phyloP scores from a whole-genome alignment of 2,888 invertebrate genomes.

The Lissocephala sabroskyi region DNA sequence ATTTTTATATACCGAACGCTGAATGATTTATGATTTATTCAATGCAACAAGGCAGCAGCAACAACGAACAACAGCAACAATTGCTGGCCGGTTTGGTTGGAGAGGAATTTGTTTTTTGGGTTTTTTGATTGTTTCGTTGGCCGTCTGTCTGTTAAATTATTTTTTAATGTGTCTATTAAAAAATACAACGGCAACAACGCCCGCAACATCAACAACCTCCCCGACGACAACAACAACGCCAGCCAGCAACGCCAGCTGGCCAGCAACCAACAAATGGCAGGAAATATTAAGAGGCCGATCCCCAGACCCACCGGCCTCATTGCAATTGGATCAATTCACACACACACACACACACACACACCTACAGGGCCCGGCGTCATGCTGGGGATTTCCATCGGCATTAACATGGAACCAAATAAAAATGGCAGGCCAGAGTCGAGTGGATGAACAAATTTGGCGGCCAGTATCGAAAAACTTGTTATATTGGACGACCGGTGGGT shows the following conservation, averaged over 20 bases:
- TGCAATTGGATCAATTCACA: conserved; percentile 2
- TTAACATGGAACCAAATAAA: conserved; percentile 63
- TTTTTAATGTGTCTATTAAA: conserved; percentile 62
- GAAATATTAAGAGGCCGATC: too few species aligned
- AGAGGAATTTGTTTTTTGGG: too few species aligned
- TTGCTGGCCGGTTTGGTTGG: too few species aligned
- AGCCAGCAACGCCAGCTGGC: neutral
- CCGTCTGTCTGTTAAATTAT: conserved; percentile 56
- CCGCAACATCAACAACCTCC: conserved; percentile 12
- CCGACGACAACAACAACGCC: conserved; percentile 9
- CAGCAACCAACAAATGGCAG: too few species aligned
- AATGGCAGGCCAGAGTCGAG: conserved; percentile 66
- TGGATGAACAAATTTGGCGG: conserved; percentile 49
- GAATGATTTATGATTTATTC: conserved; percentile 65
- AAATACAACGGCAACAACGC: conserved; percentile 50
- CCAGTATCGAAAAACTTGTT: too few species aligned
- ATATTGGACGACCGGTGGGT: neutral
- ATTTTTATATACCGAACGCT: conserved; percentile 23
- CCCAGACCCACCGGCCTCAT: too few species aligned
- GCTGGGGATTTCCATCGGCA: conserved; percentile 53
- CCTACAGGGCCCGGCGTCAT: conserved; percentile 26
- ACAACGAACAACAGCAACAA: too few species aligned
- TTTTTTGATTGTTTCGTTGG: neutral
- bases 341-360: conserved; percentile 3
- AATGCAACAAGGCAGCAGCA: conserved; percentile 33